Base-by-base conservation (phyloP, 2,797 vertebrate species). In the Pangasius krempfi region DNA sequence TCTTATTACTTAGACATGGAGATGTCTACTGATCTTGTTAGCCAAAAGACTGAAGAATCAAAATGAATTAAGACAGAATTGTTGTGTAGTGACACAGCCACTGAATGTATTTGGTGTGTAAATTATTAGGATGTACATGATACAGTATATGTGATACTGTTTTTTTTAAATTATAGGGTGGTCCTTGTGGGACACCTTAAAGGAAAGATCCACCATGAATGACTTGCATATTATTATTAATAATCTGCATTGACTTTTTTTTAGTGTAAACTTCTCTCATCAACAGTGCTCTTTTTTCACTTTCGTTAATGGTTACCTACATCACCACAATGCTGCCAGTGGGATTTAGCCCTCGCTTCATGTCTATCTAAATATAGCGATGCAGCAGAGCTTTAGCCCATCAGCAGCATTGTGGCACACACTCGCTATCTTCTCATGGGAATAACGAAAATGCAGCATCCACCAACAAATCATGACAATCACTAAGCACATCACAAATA, bases 1-100 rank as follows among this genome's bases (percentile, higher is more conserved):
- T 1, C 25, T 95, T 91, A 91, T 92, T 89, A 90, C 89, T 54
- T 91, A 90, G 54, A 22, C 52, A 22, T 90, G 54, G 22, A 58
- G 70, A 78, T 66, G 80, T 33, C 44, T 60, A 20, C 60, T 20
- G 16, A 27, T 16, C 52, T 20, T 20, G 14, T 47, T 37, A 40
- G 70, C 70, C 10, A 44, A 37, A 25, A 73, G 44, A 16, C n/a
- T 62, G 8, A 37, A 70, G 58, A 47, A 54, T 58, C 16, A 16
- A 33, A 52, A n/a, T 7, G 10, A 25, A 58, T 12, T 37, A 25
- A 14, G 20, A 37, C 30, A 60, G 33, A 60, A 54, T 64, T 64
- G 66, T 81, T 76, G 22, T 82, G 70, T 58, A 47, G 22, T 86
- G 37, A 18, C 58, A 40, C 30, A 58, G 40, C 47, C 68, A 83